A percentile compares a stretch with the other conserved stretches of the same genome.
These are phyloP conservation scores for Phyllostomus discolor DNA, from an alignment of 2,113 vertebrate genomes.

Conservation along the genomic window DNA sequence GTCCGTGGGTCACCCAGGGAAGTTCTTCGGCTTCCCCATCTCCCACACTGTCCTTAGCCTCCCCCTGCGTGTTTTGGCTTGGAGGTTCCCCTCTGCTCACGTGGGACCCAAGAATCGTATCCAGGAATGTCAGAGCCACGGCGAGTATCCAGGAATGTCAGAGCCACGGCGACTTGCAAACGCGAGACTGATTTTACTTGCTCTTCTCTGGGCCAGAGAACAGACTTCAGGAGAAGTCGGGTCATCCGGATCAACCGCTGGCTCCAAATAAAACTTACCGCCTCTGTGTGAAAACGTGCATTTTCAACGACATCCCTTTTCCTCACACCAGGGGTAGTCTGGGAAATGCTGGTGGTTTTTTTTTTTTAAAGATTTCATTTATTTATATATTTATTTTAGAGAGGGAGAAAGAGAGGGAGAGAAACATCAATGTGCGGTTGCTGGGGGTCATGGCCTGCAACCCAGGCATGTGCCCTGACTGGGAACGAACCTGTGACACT, in stretches of 20 bases:
- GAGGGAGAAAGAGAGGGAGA: no score
- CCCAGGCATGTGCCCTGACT: no score
- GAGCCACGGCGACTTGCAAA: background rate
- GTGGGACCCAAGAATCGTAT: background rate
- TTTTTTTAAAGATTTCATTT: no score
- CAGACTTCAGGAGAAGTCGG: background rate
- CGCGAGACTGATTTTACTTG: background rate
- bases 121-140: background rate
- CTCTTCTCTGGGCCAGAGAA: background rate
- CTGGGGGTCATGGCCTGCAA: no score
- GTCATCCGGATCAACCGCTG: background rate
- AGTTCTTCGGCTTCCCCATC: no score
- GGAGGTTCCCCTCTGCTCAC: fast-evolving
- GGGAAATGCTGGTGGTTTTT: background rate
- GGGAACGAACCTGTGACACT: no score
- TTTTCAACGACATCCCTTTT: background rate
- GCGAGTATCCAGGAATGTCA: background rate
- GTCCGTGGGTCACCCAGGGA: no score
- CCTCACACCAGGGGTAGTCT: background rate
- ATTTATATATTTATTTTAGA: no score
- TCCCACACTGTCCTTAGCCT: no score
- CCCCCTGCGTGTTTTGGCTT: no score
- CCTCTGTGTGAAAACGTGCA: background rate
- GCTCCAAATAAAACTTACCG: background rate
- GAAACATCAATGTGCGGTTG: no score